Conservation (phyloP, 1,140 invertebrate species). For the Sarcophaga bullata region DNA sequence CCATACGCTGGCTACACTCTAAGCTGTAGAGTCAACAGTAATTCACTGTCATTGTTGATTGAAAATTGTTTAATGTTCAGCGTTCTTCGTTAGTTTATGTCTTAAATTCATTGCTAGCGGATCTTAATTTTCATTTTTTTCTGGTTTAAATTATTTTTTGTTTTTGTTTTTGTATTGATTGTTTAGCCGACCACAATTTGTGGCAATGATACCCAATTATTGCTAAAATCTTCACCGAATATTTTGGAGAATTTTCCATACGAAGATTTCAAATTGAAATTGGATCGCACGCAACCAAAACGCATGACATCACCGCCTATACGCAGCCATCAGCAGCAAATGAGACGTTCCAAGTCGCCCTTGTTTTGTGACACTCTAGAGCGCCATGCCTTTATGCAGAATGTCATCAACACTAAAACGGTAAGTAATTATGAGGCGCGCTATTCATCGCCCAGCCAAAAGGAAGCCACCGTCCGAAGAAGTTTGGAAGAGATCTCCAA, state of each 20-base stretch:
- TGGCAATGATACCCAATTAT: slow-evolving; percentile 37
- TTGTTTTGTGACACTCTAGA: slow-evolving; percentile 60
- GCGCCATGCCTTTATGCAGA: slow-evolving; percentile 60
- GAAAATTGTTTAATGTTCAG: neutral
- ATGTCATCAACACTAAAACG: slow-evolving; percentile 59
- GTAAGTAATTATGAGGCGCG: slow-evolving; percentile 18
- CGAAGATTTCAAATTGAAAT: slow-evolving; percentile 52
- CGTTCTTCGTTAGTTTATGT: slow-evolving; percentile 41
- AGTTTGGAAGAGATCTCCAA: slow-evolving; percentile 64
- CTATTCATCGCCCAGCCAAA: slow-evolving; percentile 60
- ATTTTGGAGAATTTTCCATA: slow-evolving; percentile 61
- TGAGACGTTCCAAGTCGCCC: slow-evolving; percentile 48
- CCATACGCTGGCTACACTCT: neutral
- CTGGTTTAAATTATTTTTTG: neutral
- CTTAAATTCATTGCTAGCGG: slow-evolving; percentile 65
- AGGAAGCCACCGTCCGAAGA: slow-evolving; percentile 58
- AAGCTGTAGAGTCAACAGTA: neutral
- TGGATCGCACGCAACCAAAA: slow-evolving; percentile 51
- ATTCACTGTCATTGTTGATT: neutral
- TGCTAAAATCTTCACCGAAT: slow-evolving; percentile 61
- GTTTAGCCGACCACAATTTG: slow-evolving; percentile 26
- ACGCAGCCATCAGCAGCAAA: neutral
- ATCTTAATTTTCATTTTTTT: neutral
- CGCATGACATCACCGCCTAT: slow-evolving; percentile 35
- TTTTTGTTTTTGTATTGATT: neutral